These are phyloP conservation scores for Dicrurus megarhynchus DNA, from an alignment of 2,113 vertebrate species.

Conservation along the genomic window DNA sequence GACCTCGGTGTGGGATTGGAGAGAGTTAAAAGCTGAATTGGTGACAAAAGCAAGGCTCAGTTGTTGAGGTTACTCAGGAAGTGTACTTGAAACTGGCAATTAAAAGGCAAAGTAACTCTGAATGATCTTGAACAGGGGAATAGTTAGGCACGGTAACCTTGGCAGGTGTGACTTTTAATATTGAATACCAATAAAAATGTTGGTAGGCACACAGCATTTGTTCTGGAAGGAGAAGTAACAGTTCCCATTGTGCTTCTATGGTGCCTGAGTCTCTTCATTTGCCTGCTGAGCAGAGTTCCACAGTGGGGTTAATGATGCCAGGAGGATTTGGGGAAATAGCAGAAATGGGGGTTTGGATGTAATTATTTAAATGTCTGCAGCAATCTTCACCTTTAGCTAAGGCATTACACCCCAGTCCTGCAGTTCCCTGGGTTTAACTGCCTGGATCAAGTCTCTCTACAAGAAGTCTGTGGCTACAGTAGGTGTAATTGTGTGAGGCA, in stretches of 20 bases:
- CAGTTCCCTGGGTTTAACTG: neutral
- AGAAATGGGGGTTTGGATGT: neutral
- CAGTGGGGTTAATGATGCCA: neutral
- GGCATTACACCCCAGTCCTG: neutral
- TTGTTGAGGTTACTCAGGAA: neutral
- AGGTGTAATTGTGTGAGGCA: neutral
- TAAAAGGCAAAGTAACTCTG: neutral
- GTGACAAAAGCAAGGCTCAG: neutral
- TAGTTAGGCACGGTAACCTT: neutral
- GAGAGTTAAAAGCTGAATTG: neutral
- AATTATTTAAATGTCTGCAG: neutral
- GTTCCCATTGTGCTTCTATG: neutral
- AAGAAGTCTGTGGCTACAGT: neutral
- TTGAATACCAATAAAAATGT: accelerated
- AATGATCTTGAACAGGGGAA: neutral
- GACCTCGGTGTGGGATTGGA: accelerated
- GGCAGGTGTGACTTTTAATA: neutral
- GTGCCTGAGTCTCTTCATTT: neutral
- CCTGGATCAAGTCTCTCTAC: neutral
- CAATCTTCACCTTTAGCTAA: neutral
- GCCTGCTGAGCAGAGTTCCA: neutral
- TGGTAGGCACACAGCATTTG: neutral
- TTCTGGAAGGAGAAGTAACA: neutral
- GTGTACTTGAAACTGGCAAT: neutral
- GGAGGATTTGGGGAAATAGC: neutral